These are phyloP conservation scores for Paradoxurus hermaphroditus DNA, from an alignment of 2,113 vertebrate genomes.

Conservation along the genomic window DNA sequence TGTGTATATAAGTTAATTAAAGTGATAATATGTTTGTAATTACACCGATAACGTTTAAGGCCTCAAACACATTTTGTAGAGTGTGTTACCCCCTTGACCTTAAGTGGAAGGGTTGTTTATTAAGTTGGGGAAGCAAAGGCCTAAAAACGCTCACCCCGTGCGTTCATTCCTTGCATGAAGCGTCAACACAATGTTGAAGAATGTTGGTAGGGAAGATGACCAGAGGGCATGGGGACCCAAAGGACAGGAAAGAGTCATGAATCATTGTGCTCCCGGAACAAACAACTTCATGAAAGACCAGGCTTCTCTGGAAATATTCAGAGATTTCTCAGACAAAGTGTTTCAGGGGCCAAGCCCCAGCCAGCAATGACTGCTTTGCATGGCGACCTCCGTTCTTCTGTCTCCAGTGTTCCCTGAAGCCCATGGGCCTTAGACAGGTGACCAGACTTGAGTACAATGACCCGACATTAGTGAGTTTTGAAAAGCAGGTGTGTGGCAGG, in stretches of 20 bases:
- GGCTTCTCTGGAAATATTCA: neutral
- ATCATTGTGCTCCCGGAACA: no score
- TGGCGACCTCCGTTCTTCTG: neutral
- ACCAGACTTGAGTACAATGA: no score
- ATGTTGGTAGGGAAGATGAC: neutral
- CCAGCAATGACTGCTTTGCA: neutral
- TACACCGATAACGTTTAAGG: neutral
- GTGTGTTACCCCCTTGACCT: neutral
- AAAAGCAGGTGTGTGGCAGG: no score
- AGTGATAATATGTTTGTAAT: no score
- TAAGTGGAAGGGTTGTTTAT: neutral
- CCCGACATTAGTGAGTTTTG: neutral
- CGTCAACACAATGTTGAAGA: neutral
- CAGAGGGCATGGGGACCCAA: no score
- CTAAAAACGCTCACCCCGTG: neutral
- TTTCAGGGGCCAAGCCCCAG: neutral
- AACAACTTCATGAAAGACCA: neutral
- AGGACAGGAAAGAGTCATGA: neutral
- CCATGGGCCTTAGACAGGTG: neutral
- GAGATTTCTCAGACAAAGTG: neutral
- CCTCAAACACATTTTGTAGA: neutral
- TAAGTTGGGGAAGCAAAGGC: neutral
- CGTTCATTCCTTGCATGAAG: neutral
- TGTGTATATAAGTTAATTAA: neutral
- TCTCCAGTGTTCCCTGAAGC: neutral